Evolutionary conservation across 2,797 vertebrate species (phyloP).

Genomic region (Centropyge bicolor): DNA sequence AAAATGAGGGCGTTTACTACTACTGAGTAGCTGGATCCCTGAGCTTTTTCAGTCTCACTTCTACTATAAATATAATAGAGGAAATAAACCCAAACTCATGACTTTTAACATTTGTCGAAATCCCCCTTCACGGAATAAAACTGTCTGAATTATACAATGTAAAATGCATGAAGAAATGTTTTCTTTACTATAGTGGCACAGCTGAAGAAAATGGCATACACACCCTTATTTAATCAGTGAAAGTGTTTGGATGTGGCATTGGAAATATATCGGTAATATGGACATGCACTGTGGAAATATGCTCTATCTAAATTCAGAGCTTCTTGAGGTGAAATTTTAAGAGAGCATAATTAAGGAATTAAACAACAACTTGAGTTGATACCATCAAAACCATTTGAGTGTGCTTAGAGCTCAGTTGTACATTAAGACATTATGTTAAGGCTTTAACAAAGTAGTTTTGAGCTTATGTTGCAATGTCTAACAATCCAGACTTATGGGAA

Average conservation of each 20-base stretch:
- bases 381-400: not conserved
- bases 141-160: not conserved
- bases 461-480: not conserved
- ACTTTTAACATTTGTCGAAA: not conserved
- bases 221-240: not conserved
- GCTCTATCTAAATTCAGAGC: not conserved
- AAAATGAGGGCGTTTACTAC: not conserved
- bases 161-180: not conserved
- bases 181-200: not conserved
- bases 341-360: accelerated
- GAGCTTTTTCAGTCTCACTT: not conserved
- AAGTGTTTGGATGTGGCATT: not conserved
- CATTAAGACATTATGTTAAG: not conserved
- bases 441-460: not conserved
- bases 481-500: not conserved
- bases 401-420: not conserved
- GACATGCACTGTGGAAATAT: not conserved
- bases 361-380: not conserved
- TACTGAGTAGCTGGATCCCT: not conserved
- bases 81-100: not conserved
- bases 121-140: not conserved
- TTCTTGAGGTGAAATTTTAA: not conserved
- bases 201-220: not conserved
- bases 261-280: not conserved
- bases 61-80: not conserved